Evolutionary conservation across 2,113 vertebrate genomes (phyloP).

Genomic region (Noctilio leporinus): DNA sequence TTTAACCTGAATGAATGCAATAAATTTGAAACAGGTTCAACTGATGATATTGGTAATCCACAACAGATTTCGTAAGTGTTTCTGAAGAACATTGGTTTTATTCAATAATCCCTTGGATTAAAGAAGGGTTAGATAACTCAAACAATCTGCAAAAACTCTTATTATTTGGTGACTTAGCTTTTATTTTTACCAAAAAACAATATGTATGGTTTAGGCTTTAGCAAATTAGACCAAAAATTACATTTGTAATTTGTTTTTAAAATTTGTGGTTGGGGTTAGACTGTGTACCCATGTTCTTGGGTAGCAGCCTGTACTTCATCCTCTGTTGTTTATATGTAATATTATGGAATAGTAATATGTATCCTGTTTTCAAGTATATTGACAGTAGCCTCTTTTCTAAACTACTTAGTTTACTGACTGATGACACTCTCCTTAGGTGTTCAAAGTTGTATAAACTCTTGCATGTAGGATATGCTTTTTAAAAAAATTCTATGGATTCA

Average conservation of each 20-base stretch:
- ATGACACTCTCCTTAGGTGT: neutral
- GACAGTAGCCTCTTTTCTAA: neutral
- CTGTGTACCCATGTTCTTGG: neutral
- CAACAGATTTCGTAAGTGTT: constrained; percentile 84
- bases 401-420: neutral
- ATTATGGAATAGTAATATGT: neutral
- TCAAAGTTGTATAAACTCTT: neutral
- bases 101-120: constrained; percentile 84
- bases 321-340: neutral
- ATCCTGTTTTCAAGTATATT: neutral
- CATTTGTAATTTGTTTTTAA: constrained; percentile 44
- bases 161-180: constrained; percentile 72
- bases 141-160: constrained; percentile 76
- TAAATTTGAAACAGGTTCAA: constrained; percentile 88
- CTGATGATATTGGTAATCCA: constrained; percentile 84
- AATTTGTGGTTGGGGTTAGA: constrained; percentile 10
- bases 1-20: constrained; percentile 86
- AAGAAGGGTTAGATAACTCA: constrained; percentile 77
- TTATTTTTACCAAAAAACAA: constrained; percentile 59
- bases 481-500: neutral
- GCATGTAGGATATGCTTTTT: neutral
- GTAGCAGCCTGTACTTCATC: neutral
- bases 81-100: constrained; percentile 83
- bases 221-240: constrained; percentile 54
- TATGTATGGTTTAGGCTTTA: constrained; percentile 55